Evolutionary conservation across 2,888 invertebrate genomes (phyloP).

Genomic region (Aethes cnicana): DNA sequence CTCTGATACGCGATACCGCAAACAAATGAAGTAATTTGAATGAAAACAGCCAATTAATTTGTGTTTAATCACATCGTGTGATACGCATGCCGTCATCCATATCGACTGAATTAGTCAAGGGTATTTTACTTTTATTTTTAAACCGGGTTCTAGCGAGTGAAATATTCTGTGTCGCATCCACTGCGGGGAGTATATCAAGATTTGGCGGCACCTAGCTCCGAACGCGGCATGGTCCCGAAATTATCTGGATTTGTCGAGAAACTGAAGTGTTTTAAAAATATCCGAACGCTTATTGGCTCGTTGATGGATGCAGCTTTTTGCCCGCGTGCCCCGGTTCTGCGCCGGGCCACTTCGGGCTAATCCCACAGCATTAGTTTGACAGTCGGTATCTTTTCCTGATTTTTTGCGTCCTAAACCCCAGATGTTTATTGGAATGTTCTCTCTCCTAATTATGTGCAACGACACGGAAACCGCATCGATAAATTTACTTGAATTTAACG

Average conservation of each 20-base stretch:
- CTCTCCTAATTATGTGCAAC: slow-evolving; percentile 71
- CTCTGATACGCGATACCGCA: slow-evolving; percentile 41
- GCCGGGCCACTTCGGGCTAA: slow-evolving; percentile 47
- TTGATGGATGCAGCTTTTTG: slow-evolving; percentile 77
- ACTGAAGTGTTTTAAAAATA: slow-evolving; percentile 48
- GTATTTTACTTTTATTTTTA: slow-evolving; percentile 37
- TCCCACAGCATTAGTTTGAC: slow-evolving; percentile 75
- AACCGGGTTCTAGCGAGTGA: slow-evolving; percentile 21
- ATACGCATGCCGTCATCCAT: slow-evolving; percentile 48
- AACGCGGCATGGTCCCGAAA: slow-evolving; percentile 11
- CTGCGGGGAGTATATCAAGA: slow-evolving; percentile 39
- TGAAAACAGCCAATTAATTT: slow-evolving; percentile 51
- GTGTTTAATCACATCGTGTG: slow-evolving; percentile 52
- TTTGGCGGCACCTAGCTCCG: slow-evolving; percentile 3
- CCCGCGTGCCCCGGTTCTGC: slow-evolving; percentile 58
- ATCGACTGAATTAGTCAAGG: slow-evolving; percentile 54
- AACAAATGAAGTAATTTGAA: slow-evolving; percentile 52
- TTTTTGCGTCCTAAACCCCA: slow-evolving; percentile 69
- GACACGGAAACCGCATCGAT: slow-evolving; percentile 59
- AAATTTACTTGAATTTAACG: slow-evolving; percentile 33
- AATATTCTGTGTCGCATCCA: slow-evolving; percentile 37
- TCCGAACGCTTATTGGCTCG: slow-evolving; percentile 49
- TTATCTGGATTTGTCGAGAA: slow-evolving; percentile 8
- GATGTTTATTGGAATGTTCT: slow-evolving; percentile 65
- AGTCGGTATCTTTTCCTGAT: slow-evolving; percentile 70